Conservation (phyloP, 2,888 invertebrate genomes). For the Aproaerema taeniolella region DNA sequence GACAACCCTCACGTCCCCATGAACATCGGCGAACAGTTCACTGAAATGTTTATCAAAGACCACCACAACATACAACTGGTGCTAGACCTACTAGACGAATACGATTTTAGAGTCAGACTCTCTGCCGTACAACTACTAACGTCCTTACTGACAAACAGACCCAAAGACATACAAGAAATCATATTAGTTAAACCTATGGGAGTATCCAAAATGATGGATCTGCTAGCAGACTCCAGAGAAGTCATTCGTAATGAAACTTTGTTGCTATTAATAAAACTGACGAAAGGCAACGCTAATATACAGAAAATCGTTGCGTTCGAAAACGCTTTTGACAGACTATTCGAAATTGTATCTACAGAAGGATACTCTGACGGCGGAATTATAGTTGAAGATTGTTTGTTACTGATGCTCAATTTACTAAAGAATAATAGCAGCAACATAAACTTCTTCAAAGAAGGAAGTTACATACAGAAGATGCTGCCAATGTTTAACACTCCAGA, state of each 20-base stretch:
- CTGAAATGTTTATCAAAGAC: slow-evolving; percentile 97
- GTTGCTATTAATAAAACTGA: slow-evolving; percentile 92
- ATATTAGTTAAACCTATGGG: slow-evolving; percentile 96
- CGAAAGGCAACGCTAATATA: slow-evolving; percentile 95
- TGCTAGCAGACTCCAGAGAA: slow-evolving; percentile 95
- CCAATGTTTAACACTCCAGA: slow-evolving; percentile 91
- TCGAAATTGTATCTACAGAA: slow-evolving; percentile 94
- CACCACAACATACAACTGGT: slow-evolving; percentile 89
- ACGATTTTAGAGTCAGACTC: slow-evolving; percentile 95
- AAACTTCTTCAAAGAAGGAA: slow-evolving; percentile 98
- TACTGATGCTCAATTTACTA: slow-evolving; percentile 94
- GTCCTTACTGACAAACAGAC: slow-evolving; percentile 90
- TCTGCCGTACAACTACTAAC: slow-evolving; percentile 93
- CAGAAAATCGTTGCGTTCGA: slow-evolving; percentile 99
- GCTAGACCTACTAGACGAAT: slow-evolving; percentile 92
- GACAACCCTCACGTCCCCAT: slow-evolving; percentile 79
- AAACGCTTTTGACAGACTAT: slow-evolving; percentile 96
- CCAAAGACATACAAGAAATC: slow-evolving; percentile 92
- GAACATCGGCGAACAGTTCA: slow-evolving; percentile 94
- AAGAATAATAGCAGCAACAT: slow-evolving; percentile 98
- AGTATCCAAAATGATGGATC: slow-evolving; percentile 97
- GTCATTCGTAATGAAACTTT: slow-evolving; percentile 97
- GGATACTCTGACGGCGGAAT: slow-evolving; percentile 97
- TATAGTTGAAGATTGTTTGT: slow-evolving; percentile 97
- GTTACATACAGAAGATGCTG: slow-evolving; percentile 92